Conservation (phyloP, 2,797 vertebrate species). For the Lacerta bilineata region DNA sequence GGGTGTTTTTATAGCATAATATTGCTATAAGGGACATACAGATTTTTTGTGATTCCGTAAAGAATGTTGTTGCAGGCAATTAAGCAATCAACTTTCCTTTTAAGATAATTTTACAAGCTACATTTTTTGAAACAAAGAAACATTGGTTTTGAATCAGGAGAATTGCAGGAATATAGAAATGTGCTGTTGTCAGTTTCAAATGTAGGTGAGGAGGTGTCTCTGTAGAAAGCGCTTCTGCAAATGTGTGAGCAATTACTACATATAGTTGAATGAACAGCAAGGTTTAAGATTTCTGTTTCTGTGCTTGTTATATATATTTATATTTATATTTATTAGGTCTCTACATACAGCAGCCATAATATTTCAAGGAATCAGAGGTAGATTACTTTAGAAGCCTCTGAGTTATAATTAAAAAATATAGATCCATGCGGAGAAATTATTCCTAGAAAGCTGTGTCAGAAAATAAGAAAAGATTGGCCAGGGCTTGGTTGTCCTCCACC, state of each 20-base stretch:
- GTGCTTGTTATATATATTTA: not conserved
- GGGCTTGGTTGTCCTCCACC: not conserved
- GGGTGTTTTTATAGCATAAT: not conserved
- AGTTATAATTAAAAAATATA: not conserved
- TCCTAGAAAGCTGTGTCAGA: not conserved
- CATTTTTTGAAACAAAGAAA: not conserved
- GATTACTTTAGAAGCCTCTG: constrained; percentile 9
- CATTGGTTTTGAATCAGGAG: constrained; percentile 23
- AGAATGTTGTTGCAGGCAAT: constrained; percentile 31
- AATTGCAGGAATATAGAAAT: constrained; percentile 27
- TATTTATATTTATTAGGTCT: constrained; percentile 20
- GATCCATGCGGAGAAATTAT: not conserved
- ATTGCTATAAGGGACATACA: not conserved
- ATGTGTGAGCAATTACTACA: constrained; percentile 1
- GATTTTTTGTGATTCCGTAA: constrained; percentile 17
- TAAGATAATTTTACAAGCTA: constrained; percentile 29
- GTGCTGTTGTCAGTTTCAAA: not conserved
- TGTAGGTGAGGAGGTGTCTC: not conserved
- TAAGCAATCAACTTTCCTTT: not conserved
- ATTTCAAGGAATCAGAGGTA: not conserved
- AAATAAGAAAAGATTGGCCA: not conserved
- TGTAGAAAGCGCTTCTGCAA: fast-evolving
- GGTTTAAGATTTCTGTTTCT: constrained; percentile 24
- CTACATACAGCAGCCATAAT: not conserved
- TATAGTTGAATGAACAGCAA: constrained; percentile 8